Conservation (phyloP, 2,888 invertebrate species). For the Geophilus truncorum region DNA sequence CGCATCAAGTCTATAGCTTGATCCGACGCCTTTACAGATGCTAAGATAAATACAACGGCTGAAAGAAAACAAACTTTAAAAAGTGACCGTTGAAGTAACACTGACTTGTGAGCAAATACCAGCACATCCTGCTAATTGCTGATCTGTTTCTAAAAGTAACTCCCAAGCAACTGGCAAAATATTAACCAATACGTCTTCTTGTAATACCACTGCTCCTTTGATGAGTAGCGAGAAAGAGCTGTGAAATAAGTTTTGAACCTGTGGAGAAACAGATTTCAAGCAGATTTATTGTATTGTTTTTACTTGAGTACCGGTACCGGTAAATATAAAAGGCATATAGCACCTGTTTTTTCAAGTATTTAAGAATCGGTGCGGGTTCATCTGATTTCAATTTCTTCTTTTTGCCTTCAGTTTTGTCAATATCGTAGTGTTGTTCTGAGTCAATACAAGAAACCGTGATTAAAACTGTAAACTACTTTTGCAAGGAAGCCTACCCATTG, state of each 20-base stretch:
- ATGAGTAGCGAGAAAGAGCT: constrained; percentile 77
- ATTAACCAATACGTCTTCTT: constrained; percentile 80
- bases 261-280: background rate
- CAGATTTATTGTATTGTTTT: background rate
- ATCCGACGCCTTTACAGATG: constrained; percentile 85
- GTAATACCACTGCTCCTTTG: constrained; percentile 83
- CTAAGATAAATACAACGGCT: constrained; percentile 84
- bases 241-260: constrained; percentile 86
- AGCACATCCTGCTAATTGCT: constrained; percentile 53
- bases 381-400: constrained; percentile 48
- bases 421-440: background rate
- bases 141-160: constrained; percentile 81
- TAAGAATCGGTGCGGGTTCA: constrained; percentile 65
- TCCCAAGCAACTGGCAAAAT: constrained; percentile 94
- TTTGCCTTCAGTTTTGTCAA: background rate
- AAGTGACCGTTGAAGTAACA: too few relatives aligned
- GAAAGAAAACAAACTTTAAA: background rate
- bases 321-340: too few relatives aligned
- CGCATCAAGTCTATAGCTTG: constrained; percentile 87
- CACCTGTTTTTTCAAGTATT: constrained; percentile 69
- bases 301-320: too few relatives aligned
- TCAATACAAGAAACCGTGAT: background rate
- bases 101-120: constrained; percentile 51
- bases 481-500: constrained; percentile 32
- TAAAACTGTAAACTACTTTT: constrained; percentile 46